Conservation (phyloP, 2,888 invertebrate genomes). For the Eristalinus sepulchralis region DNA sequence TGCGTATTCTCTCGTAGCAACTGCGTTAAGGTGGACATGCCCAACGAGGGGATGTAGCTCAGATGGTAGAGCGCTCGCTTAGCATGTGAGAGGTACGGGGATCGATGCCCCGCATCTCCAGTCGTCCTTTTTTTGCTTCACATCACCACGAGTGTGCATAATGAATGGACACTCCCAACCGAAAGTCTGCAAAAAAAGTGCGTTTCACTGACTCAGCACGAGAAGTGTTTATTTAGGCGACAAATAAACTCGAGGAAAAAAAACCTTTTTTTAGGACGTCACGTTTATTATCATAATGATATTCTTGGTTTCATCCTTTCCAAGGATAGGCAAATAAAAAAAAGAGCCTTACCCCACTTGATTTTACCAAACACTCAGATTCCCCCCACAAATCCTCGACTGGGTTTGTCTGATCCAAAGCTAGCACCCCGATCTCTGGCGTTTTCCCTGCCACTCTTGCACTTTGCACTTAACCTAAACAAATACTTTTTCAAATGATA, state of each 20-base stretch:
- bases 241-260: background rate
- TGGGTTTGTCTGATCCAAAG: background rate
- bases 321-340: slow-evolving; percentile 40
- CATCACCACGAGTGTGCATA: background rate
- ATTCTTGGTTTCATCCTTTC: slow-evolving; percentile 33
- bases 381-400: background rate
- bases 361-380: background rate
- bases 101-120: slow-evolving; percentile 81
- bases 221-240: slow-evolving; percentile 29
- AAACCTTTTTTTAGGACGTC: slow-evolving; percentile 17
- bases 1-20: background rate
- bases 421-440: background rate
- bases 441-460: slow-evolving; percentile 3
- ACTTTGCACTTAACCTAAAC: slow-evolving; percentile 37
- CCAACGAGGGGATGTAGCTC: slow-evolving; percentile 80
- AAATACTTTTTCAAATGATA: slow-evolving; percentile 34
- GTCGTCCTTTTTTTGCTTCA: slow-evolving; percentile 22
- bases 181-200: background rate
- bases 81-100: slow-evolving; percentile 82
- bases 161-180: background rate
- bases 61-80: slow-evolving; percentile 82
- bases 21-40: background rate
- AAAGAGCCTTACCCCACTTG: slow-evolving; percentile 11
- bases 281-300: slow-evolving; percentile 49
- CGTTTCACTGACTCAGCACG: slow-evolving; percentile 2